Percentiles rank a stretch among this genome's conserved stretches.
phyloP scores from a whole-genome alignment of 2,888 invertebrate genomes.

The Chromoteleia sp. region DNA sequence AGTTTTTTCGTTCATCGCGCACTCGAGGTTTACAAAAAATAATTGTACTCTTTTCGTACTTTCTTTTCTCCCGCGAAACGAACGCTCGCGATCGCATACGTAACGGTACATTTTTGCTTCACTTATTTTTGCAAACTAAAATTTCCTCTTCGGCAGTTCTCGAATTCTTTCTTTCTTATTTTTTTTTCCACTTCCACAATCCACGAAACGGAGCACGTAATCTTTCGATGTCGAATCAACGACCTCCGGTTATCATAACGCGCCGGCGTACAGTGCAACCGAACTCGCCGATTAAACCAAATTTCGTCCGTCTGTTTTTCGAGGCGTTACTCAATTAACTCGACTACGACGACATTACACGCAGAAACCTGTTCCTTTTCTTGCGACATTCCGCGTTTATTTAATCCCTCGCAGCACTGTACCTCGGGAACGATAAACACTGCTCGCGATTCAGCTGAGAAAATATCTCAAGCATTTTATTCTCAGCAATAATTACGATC shows the following conservation, averaged over 20 bases:
- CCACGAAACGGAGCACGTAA: conserved; percentile 60
- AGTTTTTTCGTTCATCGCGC: background rate
- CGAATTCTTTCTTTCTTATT: no score
- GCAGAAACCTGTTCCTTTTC: conserved; percentile 13
- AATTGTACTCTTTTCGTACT: background rate
- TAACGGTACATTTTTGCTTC: background rate
- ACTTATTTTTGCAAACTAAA: no score
- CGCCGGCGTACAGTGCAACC: conserved; percentile 44
- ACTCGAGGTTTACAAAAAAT: background rate
- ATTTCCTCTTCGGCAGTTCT: no score
- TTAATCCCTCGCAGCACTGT: conserved; percentile 7
- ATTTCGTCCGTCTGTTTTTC: conserved; percentile 31
- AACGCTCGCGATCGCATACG: background rate
- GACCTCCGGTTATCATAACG: conserved; percentile 64
- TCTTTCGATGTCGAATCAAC: conserved; percentile 51
- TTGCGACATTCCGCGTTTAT: background rate
- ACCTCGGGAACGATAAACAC: no score
- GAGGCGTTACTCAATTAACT: conserved; percentile 37
- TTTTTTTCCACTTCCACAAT: no score
- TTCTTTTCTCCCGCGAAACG: background rate
- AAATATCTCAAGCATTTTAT: background rate
- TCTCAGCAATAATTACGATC: background rate
- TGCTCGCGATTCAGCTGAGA: no score
- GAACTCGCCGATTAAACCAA: conserved; percentile 37
- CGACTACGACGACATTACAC: background rate